Evolutionary conservation across 2,797 vertebrate genomes (phyloP).

Genomic region (Pelobates cultripes): DNA sequence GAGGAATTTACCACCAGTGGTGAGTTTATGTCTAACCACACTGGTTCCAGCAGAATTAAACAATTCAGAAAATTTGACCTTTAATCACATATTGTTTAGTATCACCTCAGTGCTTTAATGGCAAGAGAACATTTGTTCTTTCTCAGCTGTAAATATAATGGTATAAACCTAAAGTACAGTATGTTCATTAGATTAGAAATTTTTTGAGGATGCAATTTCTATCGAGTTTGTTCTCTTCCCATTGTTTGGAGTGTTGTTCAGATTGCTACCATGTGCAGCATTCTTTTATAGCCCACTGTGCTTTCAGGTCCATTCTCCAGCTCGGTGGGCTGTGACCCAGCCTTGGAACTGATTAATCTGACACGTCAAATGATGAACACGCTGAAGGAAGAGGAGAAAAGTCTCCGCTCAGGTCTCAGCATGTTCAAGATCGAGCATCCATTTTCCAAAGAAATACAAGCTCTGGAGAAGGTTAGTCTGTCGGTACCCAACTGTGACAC

Average conservation of each 20-base stretch:
- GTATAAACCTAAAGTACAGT: too few species aligned
- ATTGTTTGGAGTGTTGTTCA: background rate
- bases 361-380: conserved; percentile 68
- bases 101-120: too few species aligned
- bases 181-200: too few species aligned
- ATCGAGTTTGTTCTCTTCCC: too few species aligned
- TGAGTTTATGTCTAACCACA: conserved; percentile 33
- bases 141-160: too few species aligned
- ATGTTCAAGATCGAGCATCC: conserved; percentile 84
- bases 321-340: conserved; percentile 61
- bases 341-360: conserved; percentile 71
- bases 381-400: conserved; percentile 78
- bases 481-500: background rate
- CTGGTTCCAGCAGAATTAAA: too few species aligned
- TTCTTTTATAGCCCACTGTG: background rate
- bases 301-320: conserved; percentile 79
- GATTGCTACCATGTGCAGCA: background rate
- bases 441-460: conserved; percentile 73
- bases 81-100: too few species aligned
- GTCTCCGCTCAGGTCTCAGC: conserved; percentile 72
- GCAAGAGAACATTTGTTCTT: too few species aligned
- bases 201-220: too few species aligned
- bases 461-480: conserved; percentile 78
- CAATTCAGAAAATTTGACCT: too few species aligned
- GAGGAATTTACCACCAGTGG: conserved; percentile 79